Base-by-base conservation (phyloP, 2,797 vertebrate species). In the Coregonus suidteri region DNA sequence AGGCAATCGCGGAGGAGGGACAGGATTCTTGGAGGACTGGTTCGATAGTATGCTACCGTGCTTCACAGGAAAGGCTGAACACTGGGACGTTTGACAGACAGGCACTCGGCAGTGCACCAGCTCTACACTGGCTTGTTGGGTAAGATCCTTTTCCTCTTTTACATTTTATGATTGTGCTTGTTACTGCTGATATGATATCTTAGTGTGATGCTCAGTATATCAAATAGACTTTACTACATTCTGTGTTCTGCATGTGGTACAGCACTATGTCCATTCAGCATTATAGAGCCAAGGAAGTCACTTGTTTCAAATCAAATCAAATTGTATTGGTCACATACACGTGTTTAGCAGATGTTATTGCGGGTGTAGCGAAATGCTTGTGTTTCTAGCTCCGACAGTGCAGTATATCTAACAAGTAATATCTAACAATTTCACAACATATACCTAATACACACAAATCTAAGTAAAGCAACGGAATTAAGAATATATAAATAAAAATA, bases 71-170 rank as follows among this genome's bases (percentile, higher is more conserved):
- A 80, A 87, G 76, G 74, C 85, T 83, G 75, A 88, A 78, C 86
- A 77, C 82, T 77, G 47, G 87, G 84, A 85, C 91, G 85, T 86
- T 80, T 91, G 88, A 92, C 84, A 79, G 88, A 91, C 84, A 78
- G 88, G 80, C 90, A 87, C 86, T 87, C 80, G 52, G 80, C 79
- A 54, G 81, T 82, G 85, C 89, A 92, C 89, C 91, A 93, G 90
- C 91, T 93, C 84, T 85, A 83, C 81, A 76, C 79, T 73, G 79
- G 34, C 74, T 78, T 34, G 65, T 77, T 41, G 65, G 93, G 94
- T 95, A 87, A 93, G 92, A 64, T 54, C 51, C 3, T 68, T 87
- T 82, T 69, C 16, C 77, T 84, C 20, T 16, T 67, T 74, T 73
- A 82, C 77, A 71, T 68, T 73, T 62, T 68, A 16, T 73, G n/a